Evolutionary conservation across 2,797 vertebrate species (phyloP).

Genomic region (Lindbergichthys nudifrons): DNA sequence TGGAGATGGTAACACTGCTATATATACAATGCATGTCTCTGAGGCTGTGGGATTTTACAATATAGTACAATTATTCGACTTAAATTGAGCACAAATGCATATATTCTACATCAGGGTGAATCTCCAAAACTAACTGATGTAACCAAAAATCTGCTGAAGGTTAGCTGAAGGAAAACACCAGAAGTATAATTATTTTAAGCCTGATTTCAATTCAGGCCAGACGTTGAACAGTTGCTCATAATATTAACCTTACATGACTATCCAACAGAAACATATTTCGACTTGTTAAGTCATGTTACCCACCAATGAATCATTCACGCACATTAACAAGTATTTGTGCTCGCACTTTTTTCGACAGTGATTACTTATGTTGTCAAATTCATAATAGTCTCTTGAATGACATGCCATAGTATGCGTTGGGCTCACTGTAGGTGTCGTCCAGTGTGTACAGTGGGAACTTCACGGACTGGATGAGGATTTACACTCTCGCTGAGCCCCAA

Average conservation of each 20-base stretch:
- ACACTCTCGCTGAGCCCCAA: slow-evolving; percentile 46
- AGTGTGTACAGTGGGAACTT: slow-evolving; percentile 32
- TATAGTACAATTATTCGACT: background rate
- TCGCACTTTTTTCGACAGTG: slow-evolving; percentile 64
- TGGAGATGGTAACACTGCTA: slow-evolving; percentile 71
- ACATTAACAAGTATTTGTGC: slow-evolving; percentile 66
- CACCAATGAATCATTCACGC: slow-evolving; percentile 72
- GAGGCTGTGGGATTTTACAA: slow-evolving; percentile 21
- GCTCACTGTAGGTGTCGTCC: slow-evolving; percentile 49
- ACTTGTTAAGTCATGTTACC: slow-evolving; percentile 64
- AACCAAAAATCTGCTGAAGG: slow-evolving; percentile 28
- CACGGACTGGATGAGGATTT: slow-evolving; percentile 45
- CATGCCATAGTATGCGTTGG: slow-evolving; percentile 39
- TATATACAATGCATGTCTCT: slow-evolving; percentile 66
- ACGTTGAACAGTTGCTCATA: slow-evolving; percentile 62
- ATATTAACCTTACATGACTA: slow-evolving; percentile 59
- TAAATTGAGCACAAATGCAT: slow-evolving; percentile 16
- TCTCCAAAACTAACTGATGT: slow-evolving; percentile 10
- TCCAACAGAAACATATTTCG: slow-evolving; percentile 75
- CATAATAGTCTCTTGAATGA: slow-evolving; percentile 59
- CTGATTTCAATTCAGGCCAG: slow-evolving; percentile 49
- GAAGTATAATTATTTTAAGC: slow-evolving; percentile 31
- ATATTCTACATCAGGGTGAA: background rate
- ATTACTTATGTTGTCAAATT: slow-evolving; percentile 74
- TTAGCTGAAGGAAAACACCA: slow-evolving; percentile 38